phyloP scores from a whole-genome alignment of 2,888 invertebrate species.

The Baronia brevicornis region DNA sequence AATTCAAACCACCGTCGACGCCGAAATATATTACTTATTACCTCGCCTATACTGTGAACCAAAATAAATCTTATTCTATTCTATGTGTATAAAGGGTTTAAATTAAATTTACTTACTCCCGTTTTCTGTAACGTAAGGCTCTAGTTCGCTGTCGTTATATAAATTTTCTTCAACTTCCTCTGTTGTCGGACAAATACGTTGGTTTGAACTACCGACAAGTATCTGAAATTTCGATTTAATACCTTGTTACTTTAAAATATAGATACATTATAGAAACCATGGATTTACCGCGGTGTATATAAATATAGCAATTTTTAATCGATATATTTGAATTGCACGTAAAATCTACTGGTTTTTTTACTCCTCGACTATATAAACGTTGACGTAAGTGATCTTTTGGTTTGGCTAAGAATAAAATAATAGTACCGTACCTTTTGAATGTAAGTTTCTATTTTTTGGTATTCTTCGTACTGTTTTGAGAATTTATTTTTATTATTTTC shows the following conservation, averaged over 20 bases:
- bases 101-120: slow-evolving; percentile 56
- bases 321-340: no score
- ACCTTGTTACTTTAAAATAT: neutral
- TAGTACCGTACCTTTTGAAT: slow-evolving; percentile 53
- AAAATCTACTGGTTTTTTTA: no score
- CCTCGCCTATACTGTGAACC: no score
- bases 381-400: no score
- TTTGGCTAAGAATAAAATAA: slow-evolving; percentile 1
- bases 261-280: neutral
- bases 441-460: slow-evolving; percentile 66
- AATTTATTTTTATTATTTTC: slow-evolving; percentile 35
- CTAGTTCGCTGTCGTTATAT: slow-evolving; percentile 66
- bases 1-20: no score
- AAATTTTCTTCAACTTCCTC: slow-evolving; percentile 70
- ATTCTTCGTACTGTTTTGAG: slow-evolving; percentile 47
- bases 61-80: no score
- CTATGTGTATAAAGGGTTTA: no score
- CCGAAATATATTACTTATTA: no score
- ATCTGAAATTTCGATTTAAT: slow-evolving; percentile 43
- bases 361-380: no score
- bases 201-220: slow-evolving; percentile 73
- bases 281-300: neutral
- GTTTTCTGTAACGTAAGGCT: slow-evolving; percentile 60
- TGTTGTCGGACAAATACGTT: slow-evolving; percentile 67
- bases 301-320: no score